Evolutionary conservation across 1,140 invertebrate genomes (phyloP), one percentile per base, ranked within the genome.

Genomic region (Drosophila biarmipes): DNA sequence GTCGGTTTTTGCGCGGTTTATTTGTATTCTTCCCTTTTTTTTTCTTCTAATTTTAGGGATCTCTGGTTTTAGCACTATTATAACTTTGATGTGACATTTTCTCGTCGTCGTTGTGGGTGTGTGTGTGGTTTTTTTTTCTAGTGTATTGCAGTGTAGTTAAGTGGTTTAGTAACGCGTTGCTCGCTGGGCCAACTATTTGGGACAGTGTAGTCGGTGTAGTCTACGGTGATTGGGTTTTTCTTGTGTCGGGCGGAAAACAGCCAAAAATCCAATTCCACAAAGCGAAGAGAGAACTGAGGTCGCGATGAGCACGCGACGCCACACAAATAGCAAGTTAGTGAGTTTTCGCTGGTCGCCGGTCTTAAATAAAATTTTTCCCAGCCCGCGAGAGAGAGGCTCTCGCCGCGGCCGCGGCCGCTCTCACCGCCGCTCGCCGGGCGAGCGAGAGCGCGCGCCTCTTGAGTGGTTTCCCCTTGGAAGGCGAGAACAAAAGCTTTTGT

Each of bases 201-300:
- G n/a, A n/a, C 43, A 27, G n/a, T 45, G 5, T 24, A 24, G 24
- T 24, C 5, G 24, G 1, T 51, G n/a, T 56, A 49, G 24, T n/a
- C 14, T 55, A 29, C 29, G 55, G 24, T 73, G 40, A 10, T 42
- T 42, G 40, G 40, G 15, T 42, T 42, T 80, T 76, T 76, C 73
- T 89, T 63, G 62, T 84, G 62, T 84, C 75, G 84, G 71, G 79
- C 82, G 84, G 85, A 67, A 89, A 89, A 89, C 84, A 89, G 84
- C 42, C 84, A 79, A 89, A 77, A 49, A 49, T 49, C n/a, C 24
- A 49, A 71, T 68, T 75, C 72, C 78, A 82, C 82, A 76, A 75
- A 82, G 67, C 78, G 76, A 49, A 78, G 85, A 80, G 82, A 75
- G 82, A 49, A 27, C 10, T 42, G 35, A 17, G 21, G 5, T 15